Base-by-base conservation (phyloP, 2,113 vertebrate genomes). In the Malurus alboscapulatus region DNA sequence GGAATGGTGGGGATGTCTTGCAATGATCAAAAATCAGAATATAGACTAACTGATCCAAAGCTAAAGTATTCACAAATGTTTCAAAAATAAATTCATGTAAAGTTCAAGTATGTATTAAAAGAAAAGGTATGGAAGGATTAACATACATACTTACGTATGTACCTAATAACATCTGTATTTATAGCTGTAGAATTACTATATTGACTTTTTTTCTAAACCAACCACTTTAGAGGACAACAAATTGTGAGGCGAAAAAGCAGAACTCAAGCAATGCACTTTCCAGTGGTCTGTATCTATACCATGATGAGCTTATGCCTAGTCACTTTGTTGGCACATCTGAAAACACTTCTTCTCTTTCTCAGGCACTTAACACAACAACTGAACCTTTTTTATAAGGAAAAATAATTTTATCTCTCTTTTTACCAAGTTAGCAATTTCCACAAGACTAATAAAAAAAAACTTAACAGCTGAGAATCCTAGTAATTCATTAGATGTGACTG, bases 101-200 rank as follows among this genome's bases (percentile, higher is more conserved):
- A 84, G 17, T 30, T 71, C 15, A 67, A 75, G 12, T 14, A 55
- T 0, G 1, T 11, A 59, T 32, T 10, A 29, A 67, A 66, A n/a
- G 38, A 29, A 51, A 19, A 2, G 16, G 27, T 50, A 68, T 21
- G 0, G 11, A 16, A 82, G 83, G 26, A 32, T 27, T 45, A 63
- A 40, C 7, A 9, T 29, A 42, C 1, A 1, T 20, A 65, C 12
- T 32, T 55, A 36, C 1, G 10, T 27, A 77, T 2, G 7, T 40
- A 57, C 11, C 36, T 32, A 83, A 32, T 10, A 68, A 51, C 4
- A 8, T 6, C 45, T 0, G 1, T 25, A 59, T 59, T 30, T 29
- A 74, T 5, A 38, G 55, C 12, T 88, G 45, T 12, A 72, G 34
- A 87, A 75, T 5, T 42, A 63, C 10, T 8, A 24, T 12, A 54